Base-by-base conservation (phyloP, 2,888 invertebrate genomes). In the Ditula angustiorana region DNA sequence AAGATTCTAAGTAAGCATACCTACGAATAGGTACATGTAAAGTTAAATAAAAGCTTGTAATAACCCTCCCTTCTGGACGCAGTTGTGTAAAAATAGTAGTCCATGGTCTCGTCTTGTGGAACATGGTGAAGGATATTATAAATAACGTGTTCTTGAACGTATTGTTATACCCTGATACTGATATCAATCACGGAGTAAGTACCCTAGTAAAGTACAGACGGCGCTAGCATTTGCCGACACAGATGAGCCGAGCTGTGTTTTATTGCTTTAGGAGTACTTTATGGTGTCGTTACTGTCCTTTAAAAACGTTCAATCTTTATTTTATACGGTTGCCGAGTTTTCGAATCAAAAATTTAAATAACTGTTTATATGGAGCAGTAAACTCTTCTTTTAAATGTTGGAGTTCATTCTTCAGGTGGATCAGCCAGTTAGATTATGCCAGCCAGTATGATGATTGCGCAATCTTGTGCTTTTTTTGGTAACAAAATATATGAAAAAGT, bases 221-320 rank as follows among this genome's bases (percentile, higher is more conserved):
- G 35, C 16, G 24, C 24, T 30, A 58, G 24, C 13, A 35, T 49
- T 37, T 49, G 26, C 49, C 24, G 24, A 16, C 53, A 26, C 19
- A 37, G 19, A 16, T 3, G 53, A 28, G 21, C 52, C 47, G 33
- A 61, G n/a, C 37, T 21, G 5, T 8, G 11, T 59, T 59, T 59
- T 59, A 59, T 59, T 49, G 49, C 59, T 5, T 0, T 26, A 37
- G 26, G 11, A 24, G 35, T 50, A 11, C 23, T 61, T 58, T 59
- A 46, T 26, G 16, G 57, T 57, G 23, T 28, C 50, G 11, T 52
- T 58, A 30, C 28, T 46, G 23, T 21, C 47, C 26, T 63, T 49
- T 37, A 26, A 47, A 66, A 64, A 59, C 55, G 50, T 50, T 13
- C 94, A 93, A 78, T 96, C n/a, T 11, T 56, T 11, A 24, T 55